These are phyloP conservation scores for Trichonephila clavata DNA, from an alignment of 1,140 invertebrate species.

Conservation along the genomic window DNA sequence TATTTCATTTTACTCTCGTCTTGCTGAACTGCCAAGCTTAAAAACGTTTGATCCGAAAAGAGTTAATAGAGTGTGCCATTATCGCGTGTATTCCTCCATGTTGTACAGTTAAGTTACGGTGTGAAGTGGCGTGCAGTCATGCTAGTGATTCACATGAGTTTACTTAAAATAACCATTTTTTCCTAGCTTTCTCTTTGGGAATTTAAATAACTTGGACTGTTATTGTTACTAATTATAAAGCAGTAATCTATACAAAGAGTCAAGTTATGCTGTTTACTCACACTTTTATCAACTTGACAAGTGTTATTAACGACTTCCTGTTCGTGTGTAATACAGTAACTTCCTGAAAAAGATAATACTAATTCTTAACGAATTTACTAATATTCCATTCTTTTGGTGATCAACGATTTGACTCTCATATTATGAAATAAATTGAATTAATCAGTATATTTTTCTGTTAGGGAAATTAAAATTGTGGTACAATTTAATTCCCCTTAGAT, in stretches of 20 bases:
- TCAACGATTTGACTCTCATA: too few relatives aligned
- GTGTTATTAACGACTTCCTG: not conserved
- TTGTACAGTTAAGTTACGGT: not conserved
- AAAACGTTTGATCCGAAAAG: not conserved
- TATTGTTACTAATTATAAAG: not conserved
- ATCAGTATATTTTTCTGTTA: too few relatives aligned
- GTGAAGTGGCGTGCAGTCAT: not conserved
- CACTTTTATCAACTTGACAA: not conserved
- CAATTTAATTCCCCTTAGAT: too few relatives aligned
- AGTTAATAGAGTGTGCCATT: constrained; percentile 10
- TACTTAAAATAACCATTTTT: constrained; percentile 12
- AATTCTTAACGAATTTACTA: not conserved
- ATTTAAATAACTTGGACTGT: not conserved
- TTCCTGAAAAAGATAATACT: not conserved
- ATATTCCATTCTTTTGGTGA: too few relatives aligned
- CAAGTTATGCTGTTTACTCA: not conserved
- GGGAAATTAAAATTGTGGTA: too few relatives aligned
- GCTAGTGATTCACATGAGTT: not conserved
- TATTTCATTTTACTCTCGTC: not conserved
- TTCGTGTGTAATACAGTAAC: not conserved
- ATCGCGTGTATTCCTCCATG: not conserved
- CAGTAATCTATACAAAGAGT: not conserved
- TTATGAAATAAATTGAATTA: too few relatives aligned
- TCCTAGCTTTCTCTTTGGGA: not conserved
- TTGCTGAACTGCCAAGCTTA: not conserved